Evolutionary conservation across 1,140 invertebrate genomes (phyloP), one percentile per base, ranked within the genome.

Genomic region (Proctacanthus coquilletti): DNA sequence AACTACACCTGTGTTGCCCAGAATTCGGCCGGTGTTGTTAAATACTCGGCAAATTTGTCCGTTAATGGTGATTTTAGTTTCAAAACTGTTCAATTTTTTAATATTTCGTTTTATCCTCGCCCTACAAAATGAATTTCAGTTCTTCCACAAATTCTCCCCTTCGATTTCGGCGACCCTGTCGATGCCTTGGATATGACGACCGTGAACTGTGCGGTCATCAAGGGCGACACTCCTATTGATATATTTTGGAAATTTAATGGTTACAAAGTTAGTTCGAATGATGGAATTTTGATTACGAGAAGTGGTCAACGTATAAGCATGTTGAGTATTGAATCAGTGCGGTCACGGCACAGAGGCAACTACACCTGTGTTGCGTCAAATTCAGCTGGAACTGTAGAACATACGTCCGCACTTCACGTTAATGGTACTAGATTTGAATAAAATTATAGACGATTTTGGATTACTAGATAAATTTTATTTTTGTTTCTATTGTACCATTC

Each of bases 1-100:
- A 69, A 74, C 21, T 82, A 77, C 51, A 74, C 75, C 38, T 83
- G 80, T 49, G 66, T 71, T 38, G 83, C 82, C 13, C 74, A 68
- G 46, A 89, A 89, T 57, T 58, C 67, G 27, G 83, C 80, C 23
- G 83, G 82, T 27, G 64, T 65, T 19, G 71, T 71, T 21, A 74
- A 71, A 46, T 77, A 78, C 48, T 75, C 74, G 19, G 70, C 78
- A n/a, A 51, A 69, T 41, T 61, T 82, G 35, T 64, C 68, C 45
- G 74, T 83, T 34, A 75, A 75, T 52, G 73, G 73, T 75, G 41
- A 36, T 32, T 33, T 8, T 25, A n/a, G 6, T 8, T 25, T 8
- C n/a, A 25, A 25, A 25, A 25, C 6, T 8, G n/a, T 8, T 8
- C n/a, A n/a, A 25, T 25, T 21, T 18, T n/a, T 17, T 15, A 32